phyloP scores from a whole-genome alignment of 2,797 vertebrate species.

The Malacoraja senta region DNA sequence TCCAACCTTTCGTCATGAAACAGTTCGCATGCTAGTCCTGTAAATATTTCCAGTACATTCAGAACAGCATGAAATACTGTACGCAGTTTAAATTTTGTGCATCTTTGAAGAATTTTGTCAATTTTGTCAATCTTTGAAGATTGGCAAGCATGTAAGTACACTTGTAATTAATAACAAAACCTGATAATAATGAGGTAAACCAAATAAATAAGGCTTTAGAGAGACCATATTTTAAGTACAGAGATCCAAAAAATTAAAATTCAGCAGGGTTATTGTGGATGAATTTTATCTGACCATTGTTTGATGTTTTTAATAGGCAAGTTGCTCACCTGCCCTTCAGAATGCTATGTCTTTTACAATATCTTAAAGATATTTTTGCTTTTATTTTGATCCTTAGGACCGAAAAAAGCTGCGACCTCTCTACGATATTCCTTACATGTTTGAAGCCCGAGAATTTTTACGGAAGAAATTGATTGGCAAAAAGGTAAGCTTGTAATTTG shows the following conservation, averaged over 20 bases:
- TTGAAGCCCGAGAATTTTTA: constrained; percentile 93
- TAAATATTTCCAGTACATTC: too few relatives aligned
- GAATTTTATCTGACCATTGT: not conserved
- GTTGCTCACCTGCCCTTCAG: not conserved
- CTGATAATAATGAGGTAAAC: not conserved
- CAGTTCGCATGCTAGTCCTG: too few relatives aligned
- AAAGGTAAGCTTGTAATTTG: constrained; percentile 64
- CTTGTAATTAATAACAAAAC: not conserved
- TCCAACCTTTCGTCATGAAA: too few relatives aligned
- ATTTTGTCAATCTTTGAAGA: not conserved
- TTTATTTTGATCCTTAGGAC: constrained; percentile 13
- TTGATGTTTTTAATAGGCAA: not conserved
- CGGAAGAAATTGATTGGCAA: constrained; percentile 96
- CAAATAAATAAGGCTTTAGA: not conserved
- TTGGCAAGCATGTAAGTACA: not conserved
- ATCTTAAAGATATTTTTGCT: not conserved
- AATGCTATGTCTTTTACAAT: too few relatives aligned
- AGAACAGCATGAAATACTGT: not conserved
- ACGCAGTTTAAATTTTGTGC: too few relatives aligned
- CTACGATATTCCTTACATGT: constrained; percentile 98
- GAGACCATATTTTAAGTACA: not conserved
- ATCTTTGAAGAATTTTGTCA: not conserved
- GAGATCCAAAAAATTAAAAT: not conserved
- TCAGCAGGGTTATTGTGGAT: not conserved
- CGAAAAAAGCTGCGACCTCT: constrained; percentile 84